phyloP scores from a whole-genome alignment of 1,140 invertebrate species.

The Cepaea nemoralis region DNA sequence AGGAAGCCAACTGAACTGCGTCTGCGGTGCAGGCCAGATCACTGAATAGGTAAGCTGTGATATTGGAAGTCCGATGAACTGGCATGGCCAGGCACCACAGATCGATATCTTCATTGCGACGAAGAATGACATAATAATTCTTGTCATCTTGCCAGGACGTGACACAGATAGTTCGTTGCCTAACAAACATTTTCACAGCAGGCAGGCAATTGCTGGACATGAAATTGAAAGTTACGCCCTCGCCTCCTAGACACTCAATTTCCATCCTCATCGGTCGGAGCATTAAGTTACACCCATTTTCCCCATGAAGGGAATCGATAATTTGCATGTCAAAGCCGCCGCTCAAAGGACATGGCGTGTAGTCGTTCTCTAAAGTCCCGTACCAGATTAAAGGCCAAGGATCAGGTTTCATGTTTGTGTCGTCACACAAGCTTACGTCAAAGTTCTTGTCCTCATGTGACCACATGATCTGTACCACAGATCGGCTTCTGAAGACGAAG shows the following conservation, averaged over 20 bases:
- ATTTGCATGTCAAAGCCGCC: constrained; percentile 60
- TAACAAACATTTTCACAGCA: constrained; percentile 45
- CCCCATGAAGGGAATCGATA: constrained; percentile 36
- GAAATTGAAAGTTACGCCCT: constrained; percentile 56
- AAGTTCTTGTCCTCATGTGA: constrained; percentile 36
- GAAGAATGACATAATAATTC: constrained; percentile 50
- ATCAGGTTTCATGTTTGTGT: constrained; percentile 40
- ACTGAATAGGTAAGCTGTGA: constrained; percentile 46
- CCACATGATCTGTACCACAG: constrained; percentile 48
- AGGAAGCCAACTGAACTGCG: background rate
- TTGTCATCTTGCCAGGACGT: constrained; percentile 49
- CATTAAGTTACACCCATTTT: constrained; percentile 57
- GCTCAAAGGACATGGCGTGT: constrained; percentile 49
- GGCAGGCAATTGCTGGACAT: constrained; percentile 48
- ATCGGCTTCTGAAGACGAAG: constrained; percentile 45
- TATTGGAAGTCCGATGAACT: background rate
- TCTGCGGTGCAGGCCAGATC: constrained; percentile 45
- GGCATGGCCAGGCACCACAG: constrained; percentile 58
- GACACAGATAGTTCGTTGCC: constrained; percentile 49
- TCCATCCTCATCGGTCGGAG: constrained; percentile 59
- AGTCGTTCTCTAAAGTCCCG: constrained; percentile 40
- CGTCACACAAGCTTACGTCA: constrained; percentile 47
- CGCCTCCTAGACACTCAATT: constrained; percentile 55
- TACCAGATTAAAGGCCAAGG: constrained; percentile 53
- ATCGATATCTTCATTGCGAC: constrained; percentile 38